Evolutionary conservation across 2,888 invertebrate species (phyloP), one percentile per base, ranked within the genome.

Genomic region (Hesperia comma): DNA sequence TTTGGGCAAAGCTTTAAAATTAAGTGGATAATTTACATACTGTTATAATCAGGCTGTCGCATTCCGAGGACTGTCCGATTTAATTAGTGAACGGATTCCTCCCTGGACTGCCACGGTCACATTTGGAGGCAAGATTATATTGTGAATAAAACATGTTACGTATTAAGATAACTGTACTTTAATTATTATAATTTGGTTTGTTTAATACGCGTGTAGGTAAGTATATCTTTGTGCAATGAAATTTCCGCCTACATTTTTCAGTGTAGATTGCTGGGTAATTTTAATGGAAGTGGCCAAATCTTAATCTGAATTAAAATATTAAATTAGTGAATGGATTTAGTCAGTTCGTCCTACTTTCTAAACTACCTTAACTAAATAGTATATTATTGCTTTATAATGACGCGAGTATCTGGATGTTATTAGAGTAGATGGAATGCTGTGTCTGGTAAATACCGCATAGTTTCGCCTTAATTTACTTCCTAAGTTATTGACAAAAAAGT

Each of bases 21-120:
- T 51, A 67, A 67, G 67, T 67, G 61, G 61, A 60, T 51, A 67
- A 67, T 67, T 67, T 67, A 55, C 61, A 67, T 67, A 56, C 61
- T 67, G 55, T 67, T 67, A 57, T 61, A 67, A 67, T 57, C 33
- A 67, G 67, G 41, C 61, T 41, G 43, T 41, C 32, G 58, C 60
- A 61, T 67, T 61, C 60, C 55, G 56, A 26, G 40, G 51, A 53
- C 46, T 64, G 53, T 43, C 53, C 32, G 64, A 64, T 64, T 64
- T 64, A 64, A 64, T 64, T 58, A 53, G 64, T 58, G 14, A 26
- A 51, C 53, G 51, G 51, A 58, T 64, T 64, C 19, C 26, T 43
- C 64, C 53, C 58, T 58, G 63, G 46, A 63, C 55, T 63, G 57
- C 41, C 58, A 21, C 53, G 53, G 19, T n/a, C 58, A 17, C 51